Evolutionary conservation across 2,888 invertebrate species (phyloP), one percentile per base, ranked within the genome.

Genomic region (Acleris holmiana): DNA sequence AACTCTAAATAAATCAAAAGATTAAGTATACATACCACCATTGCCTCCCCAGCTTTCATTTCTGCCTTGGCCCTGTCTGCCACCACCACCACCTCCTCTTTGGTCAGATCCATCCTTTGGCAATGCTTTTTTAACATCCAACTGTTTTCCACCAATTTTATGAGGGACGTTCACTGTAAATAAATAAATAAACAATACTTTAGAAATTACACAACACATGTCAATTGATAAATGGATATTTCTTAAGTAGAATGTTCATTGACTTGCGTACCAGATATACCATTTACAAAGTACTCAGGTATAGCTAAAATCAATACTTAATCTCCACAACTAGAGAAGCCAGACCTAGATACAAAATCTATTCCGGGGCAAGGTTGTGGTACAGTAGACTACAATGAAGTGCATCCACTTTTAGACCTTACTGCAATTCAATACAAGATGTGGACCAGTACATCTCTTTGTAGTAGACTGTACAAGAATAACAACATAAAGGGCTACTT

Each of bases 71-170:
- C 94, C 81, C 82, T 84, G 84, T 68, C 93, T 88, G 49, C 79
- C 78, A 41, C 82, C 78, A 48, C 94, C 78, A 48, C 94, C 92
- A 44, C 94, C 93, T 67, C 93, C 89, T 67, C 94, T 88, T 49
- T 93, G 93, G 5, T 94, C 93, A 47, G 94, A 92, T 35, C 94
- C 94, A 73, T 97, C 96, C 84, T 97, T 97, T 62, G 98, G 97
- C 47, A 98, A 89, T 6, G 98, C 98, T 90, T 99, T 99, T 82
- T 98, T 98, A 0, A 98, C 98, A 88, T 98, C 98, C 35, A 98
- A 94, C 76, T 96, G 95, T 82, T 97, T 97, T 1, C 97, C 97
- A 79, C 96, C 96, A 49, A 98, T 95, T 75, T 95, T 95, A 79
- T 98, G 98, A 71, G 96, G 95, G 64, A 96, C 95, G 88, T 97